phyloP scores from a whole-genome alignment of 53 echinoderm and acorn worm species.

The Apostichopus leukothele region DNA sequence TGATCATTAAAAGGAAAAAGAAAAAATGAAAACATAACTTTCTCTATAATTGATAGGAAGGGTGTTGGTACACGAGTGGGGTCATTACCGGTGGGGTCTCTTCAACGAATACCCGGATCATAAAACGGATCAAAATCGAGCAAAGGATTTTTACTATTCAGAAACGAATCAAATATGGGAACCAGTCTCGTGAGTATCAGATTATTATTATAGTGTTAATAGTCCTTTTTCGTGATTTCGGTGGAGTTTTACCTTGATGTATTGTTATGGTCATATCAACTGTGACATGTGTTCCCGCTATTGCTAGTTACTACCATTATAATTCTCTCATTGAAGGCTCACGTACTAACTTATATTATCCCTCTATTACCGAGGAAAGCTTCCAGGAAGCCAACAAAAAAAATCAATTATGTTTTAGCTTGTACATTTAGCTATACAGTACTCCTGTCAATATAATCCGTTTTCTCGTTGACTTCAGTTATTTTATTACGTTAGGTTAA shows the following conservation, averaged over 20 bases:
- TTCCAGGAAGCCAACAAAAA: no score
- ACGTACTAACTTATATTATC: no score
- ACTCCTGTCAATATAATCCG: no score
- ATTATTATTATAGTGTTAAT: no score
- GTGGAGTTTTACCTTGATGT: neutral
- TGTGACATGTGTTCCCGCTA: no score
- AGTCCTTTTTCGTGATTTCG: neutral
- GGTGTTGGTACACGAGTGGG: constrained; percentile 18
- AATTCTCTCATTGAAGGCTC: no score
- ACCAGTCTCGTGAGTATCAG: constrained; percentile 21
- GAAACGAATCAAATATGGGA: constrained; percentile 30
- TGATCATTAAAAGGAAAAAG: neutral
- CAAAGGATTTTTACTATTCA: neutral
- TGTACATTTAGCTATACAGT: no score
- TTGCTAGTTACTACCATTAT: no score
- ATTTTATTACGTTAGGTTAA: neutral
- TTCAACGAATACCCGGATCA: constrained; percentile 24
- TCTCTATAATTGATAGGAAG: neutral
- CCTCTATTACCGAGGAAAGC: no score
- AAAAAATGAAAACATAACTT: neutral
- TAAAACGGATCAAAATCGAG: neutral
- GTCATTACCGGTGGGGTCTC: constrained; percentile 22
- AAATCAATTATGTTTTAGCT: no score
- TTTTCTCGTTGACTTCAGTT: neutral
- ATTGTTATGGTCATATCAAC: no score